These are phyloP conservation scores for Donacobius atricapilla DNA, from an alignment of 2,113 vertebrate genomes.

Conservation along the genomic window DNA sequence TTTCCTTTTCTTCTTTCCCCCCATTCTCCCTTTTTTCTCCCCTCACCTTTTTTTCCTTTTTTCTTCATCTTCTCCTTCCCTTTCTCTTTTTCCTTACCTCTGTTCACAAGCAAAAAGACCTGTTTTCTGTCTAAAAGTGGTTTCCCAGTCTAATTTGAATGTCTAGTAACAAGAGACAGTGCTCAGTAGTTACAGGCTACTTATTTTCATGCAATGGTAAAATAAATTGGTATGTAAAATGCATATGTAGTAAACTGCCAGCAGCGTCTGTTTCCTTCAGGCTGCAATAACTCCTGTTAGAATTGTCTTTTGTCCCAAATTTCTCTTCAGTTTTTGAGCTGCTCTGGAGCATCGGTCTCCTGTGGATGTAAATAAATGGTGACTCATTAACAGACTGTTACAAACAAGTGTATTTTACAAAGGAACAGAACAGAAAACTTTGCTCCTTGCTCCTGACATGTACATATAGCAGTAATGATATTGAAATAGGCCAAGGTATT, in stretches of 20 bases:
- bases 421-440: background rate
- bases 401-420: background rate
- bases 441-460: background rate
- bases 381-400: background rate
- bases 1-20: rapidly evolving
- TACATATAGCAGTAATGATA: background rate
- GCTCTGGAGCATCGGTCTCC: background rate
- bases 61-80: rapidly evolving
- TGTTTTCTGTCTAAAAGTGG: background rate
- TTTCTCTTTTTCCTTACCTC: background rate
- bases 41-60: rapidly evolving
- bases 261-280: background rate
- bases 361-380: background rate
- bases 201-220: background rate
- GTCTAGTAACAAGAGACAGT: background rate
- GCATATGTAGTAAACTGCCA: background rate
- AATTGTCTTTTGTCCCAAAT: background rate
- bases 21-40: rapidly evolving
- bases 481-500: conserved; percentile 9
- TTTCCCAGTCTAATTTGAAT: background rate
- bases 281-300: background rate
- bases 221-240: background rate
- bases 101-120: background rate
- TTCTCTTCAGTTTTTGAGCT: background rate
- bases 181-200: background rate